Conservation (phyloP, 1,140 invertebrate species). For the Drosophila leontia region DNA sequence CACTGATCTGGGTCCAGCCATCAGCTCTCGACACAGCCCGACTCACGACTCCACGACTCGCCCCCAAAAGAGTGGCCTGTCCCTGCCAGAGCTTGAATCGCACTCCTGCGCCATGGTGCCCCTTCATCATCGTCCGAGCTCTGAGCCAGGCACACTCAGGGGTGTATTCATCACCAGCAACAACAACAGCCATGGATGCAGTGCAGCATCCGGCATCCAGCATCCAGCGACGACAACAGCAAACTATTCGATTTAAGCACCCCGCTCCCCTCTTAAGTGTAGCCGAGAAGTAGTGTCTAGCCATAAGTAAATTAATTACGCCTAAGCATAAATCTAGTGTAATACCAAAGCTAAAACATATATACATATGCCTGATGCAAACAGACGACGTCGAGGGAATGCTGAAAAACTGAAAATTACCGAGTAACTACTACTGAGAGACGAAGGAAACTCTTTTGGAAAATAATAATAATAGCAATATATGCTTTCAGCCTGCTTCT, state of each 20-base stretch:
- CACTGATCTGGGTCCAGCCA: constrained; percentile 48
- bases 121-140: neutral
- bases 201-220: constrained; percentile 17
- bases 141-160: neutral
- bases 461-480: neutral
- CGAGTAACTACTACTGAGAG: constrained; percentile 3
- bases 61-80: neutral
- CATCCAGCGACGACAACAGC: constrained; percentile 35
- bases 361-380: constrained; percentile 46
- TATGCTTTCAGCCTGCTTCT: constrained; percentile 31
- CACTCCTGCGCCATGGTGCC: neutral
- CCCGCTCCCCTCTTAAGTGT: constrained; percentile 60
- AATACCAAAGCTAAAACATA: constrained; percentile 81
- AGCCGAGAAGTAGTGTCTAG: constrained; percentile 65
- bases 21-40: constrained; percentile 29
- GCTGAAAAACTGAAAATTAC: neutral
- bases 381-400: constrained; percentile 14
- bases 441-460: constrained; percentile 14
- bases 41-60: constrained; percentile 18
- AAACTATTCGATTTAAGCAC: constrained; percentile 79
- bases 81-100: neutral
- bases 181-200: constrained; percentile 14
- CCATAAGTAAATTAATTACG: constrained; percentile 80
- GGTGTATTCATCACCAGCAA: constrained; percentile 23
- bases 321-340: constrained; percentile 81